Conservation (phyloP, 2,888 invertebrate species). For the Amorpha juglandis region DNA sequence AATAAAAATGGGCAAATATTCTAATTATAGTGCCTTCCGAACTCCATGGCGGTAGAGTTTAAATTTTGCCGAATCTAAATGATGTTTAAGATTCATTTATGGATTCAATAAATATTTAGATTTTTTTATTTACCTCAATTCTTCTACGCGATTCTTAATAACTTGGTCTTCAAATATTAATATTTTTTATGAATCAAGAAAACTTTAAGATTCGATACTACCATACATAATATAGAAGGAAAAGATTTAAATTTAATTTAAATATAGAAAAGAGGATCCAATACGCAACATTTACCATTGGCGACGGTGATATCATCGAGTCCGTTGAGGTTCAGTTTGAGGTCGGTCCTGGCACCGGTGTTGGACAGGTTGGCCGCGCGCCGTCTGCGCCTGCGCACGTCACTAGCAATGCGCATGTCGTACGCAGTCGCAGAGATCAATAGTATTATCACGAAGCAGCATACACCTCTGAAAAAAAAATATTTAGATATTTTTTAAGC, state of each 20-base stretch:
- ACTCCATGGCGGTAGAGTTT: too few relatives aligned
- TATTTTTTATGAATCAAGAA: too few relatives aligned
- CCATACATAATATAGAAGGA: neutral
- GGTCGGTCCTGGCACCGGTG: slow-evolving; percentile 58
- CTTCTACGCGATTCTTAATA: too few relatives aligned
- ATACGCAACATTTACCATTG: slow-evolving; percentile 51
- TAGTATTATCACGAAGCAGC: slow-evolving; percentile 68
- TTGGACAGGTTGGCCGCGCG: slow-evolving; percentile 69
- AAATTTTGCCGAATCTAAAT: too few relatives aligned
- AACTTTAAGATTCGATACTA: too few relatives aligned
- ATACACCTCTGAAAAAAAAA: slow-evolving; percentile 60
- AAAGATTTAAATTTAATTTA: neutral
- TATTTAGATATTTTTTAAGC: too few relatives aligned
- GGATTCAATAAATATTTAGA: too few relatives aligned
- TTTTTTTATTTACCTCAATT: too few relatives aligned
- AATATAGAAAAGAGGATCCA: neutral
- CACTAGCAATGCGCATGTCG: slow-evolving; percentile 84
- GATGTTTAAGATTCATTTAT: too few relatives aligned
- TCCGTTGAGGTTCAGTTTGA: slow-evolving; percentile 76
- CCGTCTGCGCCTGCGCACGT: slow-evolving; percentile 63
- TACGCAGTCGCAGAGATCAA: slow-evolving; percentile 88
- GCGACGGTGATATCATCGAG: slow-evolving; percentile 66
- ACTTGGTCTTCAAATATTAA: too few relatives aligned
- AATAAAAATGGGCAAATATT: too few relatives aligned
- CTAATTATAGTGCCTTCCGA: too few relatives aligned